Conservation (phyloP, 1,140 invertebrate genomes). For the Contarinia nasturtii region DNA sequence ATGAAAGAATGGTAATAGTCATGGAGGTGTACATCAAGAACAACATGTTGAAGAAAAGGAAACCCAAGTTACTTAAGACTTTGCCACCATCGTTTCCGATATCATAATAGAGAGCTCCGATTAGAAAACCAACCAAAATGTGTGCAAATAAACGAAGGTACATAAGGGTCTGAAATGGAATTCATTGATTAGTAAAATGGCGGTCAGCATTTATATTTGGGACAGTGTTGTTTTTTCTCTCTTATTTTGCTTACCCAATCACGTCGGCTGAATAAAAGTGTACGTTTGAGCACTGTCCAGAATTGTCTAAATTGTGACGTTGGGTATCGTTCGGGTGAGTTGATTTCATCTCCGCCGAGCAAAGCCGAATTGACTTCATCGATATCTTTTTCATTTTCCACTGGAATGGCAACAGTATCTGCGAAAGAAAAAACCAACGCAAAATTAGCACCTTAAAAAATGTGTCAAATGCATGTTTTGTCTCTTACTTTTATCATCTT, state of each 20-base stretch:
- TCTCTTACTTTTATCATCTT: constrained; percentile 19
- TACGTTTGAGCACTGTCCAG: constrained; percentile 60
- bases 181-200: background rate
- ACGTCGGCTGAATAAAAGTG: constrained; percentile 57
- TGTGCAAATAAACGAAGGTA: constrained; percentile 84
- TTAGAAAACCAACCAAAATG: constrained; percentile 75
- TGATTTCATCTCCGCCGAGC: constrained; percentile 33
- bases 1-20: constrained; percentile 94
- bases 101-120: constrained; percentile 80
- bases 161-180: constrained; percentile 70
- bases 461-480: background rate
- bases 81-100: constrained; percentile 88
- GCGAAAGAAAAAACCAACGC: constrained; percentile 8
- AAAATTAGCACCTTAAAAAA: background rate
- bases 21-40: constrained; percentile 97
- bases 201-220: too few relatives aligned
- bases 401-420: constrained; percentile 30
- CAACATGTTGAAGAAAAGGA: constrained; percentile 93
- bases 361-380: constrained; percentile 45
- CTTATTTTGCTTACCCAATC: constrained; percentile 46
- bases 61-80: constrained; percentile 88
- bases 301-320: constrained; percentile 59
- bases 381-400: constrained; percentile 35
- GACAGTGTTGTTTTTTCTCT: background rate
- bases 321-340: constrained; percentile 48